A percentile compares a stretch with the other conserved stretches of the same genome.
phyloP scores from a whole-genome alignment of 1,140 invertebrate species.

The Schlechtendalia chinensis region DNA sequence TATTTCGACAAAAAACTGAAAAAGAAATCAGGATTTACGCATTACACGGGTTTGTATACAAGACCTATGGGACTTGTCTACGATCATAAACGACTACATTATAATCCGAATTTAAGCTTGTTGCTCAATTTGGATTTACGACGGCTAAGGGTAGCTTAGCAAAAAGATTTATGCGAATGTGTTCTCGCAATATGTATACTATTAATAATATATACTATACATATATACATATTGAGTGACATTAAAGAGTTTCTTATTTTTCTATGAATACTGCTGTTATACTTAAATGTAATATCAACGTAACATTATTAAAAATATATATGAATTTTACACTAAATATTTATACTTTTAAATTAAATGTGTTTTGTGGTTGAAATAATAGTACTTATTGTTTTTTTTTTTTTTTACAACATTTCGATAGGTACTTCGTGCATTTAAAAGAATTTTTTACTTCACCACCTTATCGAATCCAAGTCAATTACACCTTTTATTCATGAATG shows the following conservation, averaged over 20 bases:
- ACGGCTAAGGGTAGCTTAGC: conserved; percentile 34
- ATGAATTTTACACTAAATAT: neutral
- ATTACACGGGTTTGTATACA: conserved; percentile 34
- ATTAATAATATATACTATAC: conserved; percentile 11
- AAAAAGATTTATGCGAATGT: conserved; percentile 24
- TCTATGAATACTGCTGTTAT: neutral
- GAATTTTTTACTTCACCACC: neutral
- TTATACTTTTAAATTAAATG: neutral
- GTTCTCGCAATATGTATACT: conserved; percentile 18
- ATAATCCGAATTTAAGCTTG: conserved; percentile 40
- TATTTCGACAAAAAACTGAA: neutral
- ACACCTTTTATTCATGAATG: neutral
- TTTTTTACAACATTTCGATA: neutral
- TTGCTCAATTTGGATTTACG: conserved; percentile 46
- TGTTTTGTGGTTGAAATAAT: neutral
- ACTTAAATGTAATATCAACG: neutral
- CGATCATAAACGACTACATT: conserved; percentile 36
- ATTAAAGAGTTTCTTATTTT: conserved; percentile 29
- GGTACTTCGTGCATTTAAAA: neutral
- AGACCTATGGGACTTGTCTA: conserved; percentile 45
- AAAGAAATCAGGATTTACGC: conserved; percentile 33
- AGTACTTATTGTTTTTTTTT: neutral
- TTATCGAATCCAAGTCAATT: neutral
- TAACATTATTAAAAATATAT: neutral
- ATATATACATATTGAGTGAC: neutral